Percentiles rank a stretch among this genome's conserved stretches.
These are phyloP conservation scores for Bergia sp. DNA, from an alignment of 92 coral and sea anemone genomes.

Conservation along the genomic window DNA sequence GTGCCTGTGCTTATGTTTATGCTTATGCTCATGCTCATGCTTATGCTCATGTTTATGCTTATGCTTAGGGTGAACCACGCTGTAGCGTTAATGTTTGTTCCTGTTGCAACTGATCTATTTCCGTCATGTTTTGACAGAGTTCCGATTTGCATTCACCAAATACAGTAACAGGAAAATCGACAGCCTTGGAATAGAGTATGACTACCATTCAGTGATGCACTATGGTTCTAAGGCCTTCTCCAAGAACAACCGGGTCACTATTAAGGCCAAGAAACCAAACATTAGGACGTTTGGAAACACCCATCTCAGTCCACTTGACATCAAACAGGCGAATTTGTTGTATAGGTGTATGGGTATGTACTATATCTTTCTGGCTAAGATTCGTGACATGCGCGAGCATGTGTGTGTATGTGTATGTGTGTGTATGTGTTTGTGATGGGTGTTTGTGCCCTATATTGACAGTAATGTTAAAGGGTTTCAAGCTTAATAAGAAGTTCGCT, in stretches of 20 bases:
- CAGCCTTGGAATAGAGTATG: conserved; percentile 84
- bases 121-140: conserved; percentile 50
- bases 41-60: too few species aligned
- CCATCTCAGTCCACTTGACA: conserved; percentile 77
- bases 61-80: too few species aligned
- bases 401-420: neutral
- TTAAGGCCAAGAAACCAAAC: conserved; percentile 66
- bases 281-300: conserved; percentile 77
- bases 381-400: neutral
- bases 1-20: too few species aligned
- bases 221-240: conserved; percentile 76
- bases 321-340: conserved; percentile 80
- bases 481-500: too few species aligned
- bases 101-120: neutral
- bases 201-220: conserved; percentile 91
- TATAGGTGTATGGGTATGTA: conserved; percentile 82
- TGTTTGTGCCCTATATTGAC: neutral
- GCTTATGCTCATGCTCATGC: too few species aligned
- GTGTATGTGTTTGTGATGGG: neutral
- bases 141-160: conserved; percentile 71
- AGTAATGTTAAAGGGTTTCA: neutral
- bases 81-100: too few species aligned
- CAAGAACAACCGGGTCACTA: conserved; percentile 69
- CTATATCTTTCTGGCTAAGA: neutral
- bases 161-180: conserved; percentile 65